Evolutionary conservation across 2,888 invertebrate species (phyloP), one percentile per base, ranked within the genome.

Genomic region (Philaethria dido): DNA sequence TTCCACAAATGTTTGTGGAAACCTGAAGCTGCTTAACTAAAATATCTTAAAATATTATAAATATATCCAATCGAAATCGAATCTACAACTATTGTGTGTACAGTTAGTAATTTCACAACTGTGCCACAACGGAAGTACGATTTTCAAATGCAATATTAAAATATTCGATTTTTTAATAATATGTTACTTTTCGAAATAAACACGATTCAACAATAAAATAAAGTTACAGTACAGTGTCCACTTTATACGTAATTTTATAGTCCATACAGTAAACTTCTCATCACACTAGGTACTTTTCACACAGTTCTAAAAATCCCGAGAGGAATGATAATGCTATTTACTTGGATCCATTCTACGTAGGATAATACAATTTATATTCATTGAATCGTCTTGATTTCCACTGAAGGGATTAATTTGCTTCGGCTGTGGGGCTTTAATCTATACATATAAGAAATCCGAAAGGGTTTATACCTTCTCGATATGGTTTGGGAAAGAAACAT

Each of bases 311-410:
- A 59, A 48, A 66, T 29, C 66, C 44, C 66, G 22, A 48, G 63
- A 44, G 69, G 61, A 66, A 69, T 63, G 66, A 69, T 67, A 69
- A 67, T 67, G 39, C 61, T 67, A 67, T 69, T 69, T 69, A 62
- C 55, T 67, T 20, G 66, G 59, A 60, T 66, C 66, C 47, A 55
- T 66, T 66, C 63, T 48, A 61, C 52, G 54, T 61, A 61, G 48
- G 67, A 67, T 69, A 69, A 69, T 62, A 67, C 64, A 67, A 69
- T 69, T 69, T 69, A 67, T 69, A 67, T 69, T 69, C 69, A 69
- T 69, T 67, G 69, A 64, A 69, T 69, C 67, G 69, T 52, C 67
- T 67, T 61, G 67, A 67, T 69, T 67, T 64, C 54, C 57, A 63
- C 45, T 67, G 64, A 61, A 60, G 50, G 67, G 67, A 67, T 63